Conservation (phyloP, 2,888 invertebrate species). For the Trichogramma dendrolimi region DNA sequence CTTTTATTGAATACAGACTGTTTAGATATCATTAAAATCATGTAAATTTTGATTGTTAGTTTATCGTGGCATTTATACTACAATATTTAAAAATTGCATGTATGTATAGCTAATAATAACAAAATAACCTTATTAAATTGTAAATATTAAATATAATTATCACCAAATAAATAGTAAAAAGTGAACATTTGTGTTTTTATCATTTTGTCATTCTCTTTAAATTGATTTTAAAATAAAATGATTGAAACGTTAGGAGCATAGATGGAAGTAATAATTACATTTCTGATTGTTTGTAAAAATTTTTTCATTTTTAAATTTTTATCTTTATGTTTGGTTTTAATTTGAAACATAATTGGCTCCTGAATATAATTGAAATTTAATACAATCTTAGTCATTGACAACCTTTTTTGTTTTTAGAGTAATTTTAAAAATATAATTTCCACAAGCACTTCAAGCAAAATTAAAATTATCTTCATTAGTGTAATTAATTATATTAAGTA, state of each 20-base stretch:
- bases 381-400: neutral
- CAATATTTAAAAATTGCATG: neutral
- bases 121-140: no score
- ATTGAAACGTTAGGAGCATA: neutral
- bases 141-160: no score
- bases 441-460: neutral
- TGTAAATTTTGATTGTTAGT: neutral
- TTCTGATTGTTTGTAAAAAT: neutral
- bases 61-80: neutral
- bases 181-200: no score
- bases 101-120: no score
- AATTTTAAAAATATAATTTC: neutral
- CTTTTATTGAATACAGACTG: no score
- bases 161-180: no score
- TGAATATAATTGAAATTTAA: no score
- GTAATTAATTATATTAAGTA: no score
- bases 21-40: constrained; percentile 7
- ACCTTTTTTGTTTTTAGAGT: neutral
- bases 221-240: neutral
- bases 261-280: neutral
- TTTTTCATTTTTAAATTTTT: constrained; percentile 2
- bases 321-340: neutral
- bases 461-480: no score
- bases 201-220: no score
- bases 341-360: neutral